Evolutionary conservation across 2,797 vertebrate species (phyloP).

Genomic region (Orestias chungarensis): DNA sequence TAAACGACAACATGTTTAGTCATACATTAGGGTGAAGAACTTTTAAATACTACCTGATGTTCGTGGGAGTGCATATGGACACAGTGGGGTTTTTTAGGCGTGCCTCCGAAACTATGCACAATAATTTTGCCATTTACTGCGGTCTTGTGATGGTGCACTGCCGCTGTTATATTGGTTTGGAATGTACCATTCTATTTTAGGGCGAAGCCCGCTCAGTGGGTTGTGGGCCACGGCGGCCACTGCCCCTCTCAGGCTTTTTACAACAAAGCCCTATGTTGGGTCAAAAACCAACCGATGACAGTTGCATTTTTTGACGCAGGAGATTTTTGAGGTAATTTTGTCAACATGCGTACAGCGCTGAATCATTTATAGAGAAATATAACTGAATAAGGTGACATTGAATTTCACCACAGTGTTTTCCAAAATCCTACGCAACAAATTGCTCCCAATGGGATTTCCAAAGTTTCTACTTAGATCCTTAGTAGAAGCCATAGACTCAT

Average conservation of each 20-base stretch:
- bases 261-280: constrained; percentile 58
- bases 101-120: constrained; percentile 81
- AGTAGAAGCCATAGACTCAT: constrained; percentile 39
- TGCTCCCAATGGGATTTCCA: constrained; percentile 64
- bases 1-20: constrained; percentile 78
- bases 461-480: constrained; percentile 49
- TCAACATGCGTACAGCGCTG: constrained; percentile 69
- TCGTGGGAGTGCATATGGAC: constrained; percentile 78
- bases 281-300: constrained; percentile 34
- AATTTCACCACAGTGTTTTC: constrained; percentile 72
- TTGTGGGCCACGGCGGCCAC: constrained; percentile 74
- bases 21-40: constrained; percentile 77
- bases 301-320: constrained; percentile 65
- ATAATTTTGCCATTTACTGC: constrained; percentile 85
- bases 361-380: constrained; percentile 67
- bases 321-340: constrained; percentile 79
- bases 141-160: constrained; percentile 81
- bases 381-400: constrained; percentile 53
- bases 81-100: constrained; percentile 78
- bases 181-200: constrained; percentile 85
- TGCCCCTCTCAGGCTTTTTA: constrained; percentile 75
- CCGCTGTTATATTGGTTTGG: constrained; percentile 84
- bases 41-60: constrained; percentile 86
- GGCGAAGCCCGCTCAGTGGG: constrained; percentile 73
- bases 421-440: constrained; percentile 67